These are phyloP conservation scores for Nomada ruficornis DNA, from an alignment of 2,888 invertebrate genomes.

Conservation along the genomic window DNA sequence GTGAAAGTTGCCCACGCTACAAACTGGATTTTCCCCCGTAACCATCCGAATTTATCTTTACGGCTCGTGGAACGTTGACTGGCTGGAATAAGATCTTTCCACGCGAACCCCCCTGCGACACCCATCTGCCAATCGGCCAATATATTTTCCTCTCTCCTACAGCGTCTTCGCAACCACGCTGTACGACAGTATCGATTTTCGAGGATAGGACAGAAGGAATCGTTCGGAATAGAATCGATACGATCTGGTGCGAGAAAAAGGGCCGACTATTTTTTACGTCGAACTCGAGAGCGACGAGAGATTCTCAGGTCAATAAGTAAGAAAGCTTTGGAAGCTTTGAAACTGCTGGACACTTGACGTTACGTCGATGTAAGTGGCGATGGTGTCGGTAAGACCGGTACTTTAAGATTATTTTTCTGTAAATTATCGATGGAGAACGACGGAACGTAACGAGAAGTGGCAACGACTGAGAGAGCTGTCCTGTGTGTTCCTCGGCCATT, in stretches of 20 bases:
- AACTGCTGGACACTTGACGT: no score
- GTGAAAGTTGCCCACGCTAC: conserved; percentile 9
- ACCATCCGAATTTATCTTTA: conserved; percentile 42
- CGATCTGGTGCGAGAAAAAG: not conserved
- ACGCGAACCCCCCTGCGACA: conserved; percentile 3
- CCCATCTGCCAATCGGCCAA: not conserved
- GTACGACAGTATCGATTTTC: conserved; percentile 13
- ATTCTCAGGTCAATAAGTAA: not conserved
- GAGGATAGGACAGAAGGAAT: no score
- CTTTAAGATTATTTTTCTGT: no score
- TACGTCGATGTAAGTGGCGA: not conserved
- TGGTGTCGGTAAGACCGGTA: no score
- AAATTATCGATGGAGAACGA: not conserved
- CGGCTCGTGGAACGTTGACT: conserved; percentile 7
- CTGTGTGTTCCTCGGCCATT: conserved; percentile 15
- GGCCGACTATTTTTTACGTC: not conserved
- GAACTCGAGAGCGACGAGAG: not conserved
- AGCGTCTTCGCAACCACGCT: not conserved
- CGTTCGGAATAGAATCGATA: not conserved
- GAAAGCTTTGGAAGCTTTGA: no score
- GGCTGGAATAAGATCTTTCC: conserved; percentile 37
- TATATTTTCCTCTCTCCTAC: conserved; percentile 17
- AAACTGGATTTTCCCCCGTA: conserved; percentile 44
- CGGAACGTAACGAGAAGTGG: conserved; percentile 1
- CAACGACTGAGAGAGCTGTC: conserved; percentile 1